These are phyloP conservation scores for Nilaparvata lugens DNA, from an alignment of 1,140 invertebrate species.

Conservation along the genomic window DNA sequence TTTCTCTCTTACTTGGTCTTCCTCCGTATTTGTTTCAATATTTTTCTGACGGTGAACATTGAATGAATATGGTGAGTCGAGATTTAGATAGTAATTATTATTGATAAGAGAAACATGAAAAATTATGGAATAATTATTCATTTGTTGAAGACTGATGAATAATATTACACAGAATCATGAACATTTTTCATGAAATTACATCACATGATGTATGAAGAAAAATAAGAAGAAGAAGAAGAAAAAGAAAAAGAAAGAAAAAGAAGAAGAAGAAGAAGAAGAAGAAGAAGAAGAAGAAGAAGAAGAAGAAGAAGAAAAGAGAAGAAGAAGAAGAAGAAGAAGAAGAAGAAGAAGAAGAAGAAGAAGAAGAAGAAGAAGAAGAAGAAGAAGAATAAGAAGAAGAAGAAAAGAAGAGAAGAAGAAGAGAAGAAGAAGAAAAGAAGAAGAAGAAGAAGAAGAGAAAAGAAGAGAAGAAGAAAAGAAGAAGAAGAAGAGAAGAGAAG, in stretches of 20 bases:
- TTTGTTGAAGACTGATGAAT: too few relatives aligned
- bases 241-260: not conserved
- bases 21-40: too few relatives aligned
- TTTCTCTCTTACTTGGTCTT: too few relatives aligned
- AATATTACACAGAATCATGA: too few relatives aligned
- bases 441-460: not conserved
- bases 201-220: too few relatives aligned
- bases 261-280: not conserved
- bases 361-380: not conserved
- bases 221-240: not conserved
- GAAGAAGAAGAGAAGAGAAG: not conserved
- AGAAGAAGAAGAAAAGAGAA: not conserved
- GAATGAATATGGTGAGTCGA: not conserved
- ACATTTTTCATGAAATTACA: too few relatives aligned
- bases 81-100: not conserved
- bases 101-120: not conserved
- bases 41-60: not conserved
- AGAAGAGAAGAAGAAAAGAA: not conserved
- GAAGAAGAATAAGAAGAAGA: too few relatives aligned
- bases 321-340: conserved; percentile 1
- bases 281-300: not conserved
- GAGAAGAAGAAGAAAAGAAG: not conserved
- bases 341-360: conserved; percentile 1
- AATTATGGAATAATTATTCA: too few relatives aligned
- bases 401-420: not conserved